phyloP scores from a whole-genome alignment of 1,140 invertebrate genomes.

The Heliconius nattereri region DNA sequence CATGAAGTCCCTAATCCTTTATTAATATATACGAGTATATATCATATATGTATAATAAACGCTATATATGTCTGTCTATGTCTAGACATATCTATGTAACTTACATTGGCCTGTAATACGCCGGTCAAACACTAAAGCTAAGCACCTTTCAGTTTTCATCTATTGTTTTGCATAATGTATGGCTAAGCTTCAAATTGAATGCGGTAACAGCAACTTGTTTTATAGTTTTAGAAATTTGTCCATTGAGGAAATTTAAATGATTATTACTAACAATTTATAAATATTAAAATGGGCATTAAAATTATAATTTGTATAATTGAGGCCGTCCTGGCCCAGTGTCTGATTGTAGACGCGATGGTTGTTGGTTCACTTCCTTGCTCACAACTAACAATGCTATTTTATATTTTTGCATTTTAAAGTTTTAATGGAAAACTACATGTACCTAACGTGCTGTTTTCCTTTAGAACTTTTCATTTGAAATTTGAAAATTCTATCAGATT shows the following conservation, averaged over 20 bases:
- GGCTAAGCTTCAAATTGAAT: slow-evolving; percentile 35
- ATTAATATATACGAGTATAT: no score
- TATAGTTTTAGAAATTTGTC: slow-evolving; percentile 46
- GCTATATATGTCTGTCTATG: no score
- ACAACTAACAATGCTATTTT: no score
- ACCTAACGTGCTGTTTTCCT: no score
- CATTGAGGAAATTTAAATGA: slow-evolving; percentile 16
- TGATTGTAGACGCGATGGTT: neutral
- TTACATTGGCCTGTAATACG: neutral
- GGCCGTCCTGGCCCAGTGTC: neutral
- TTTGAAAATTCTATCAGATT: no score
- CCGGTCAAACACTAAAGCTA: slow-evolving; percentile 37
- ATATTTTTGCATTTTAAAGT: no score
- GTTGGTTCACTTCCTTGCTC: neutral
- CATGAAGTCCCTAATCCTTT: no score
- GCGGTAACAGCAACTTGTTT: slow-evolving; percentile 42
- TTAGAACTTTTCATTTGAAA: no score
- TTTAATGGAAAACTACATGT: no score
- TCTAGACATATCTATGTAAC: neutral
- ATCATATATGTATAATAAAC: no score
- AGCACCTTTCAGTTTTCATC: slow-evolving; percentile 54
- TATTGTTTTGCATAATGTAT: slow-evolving; percentile 42
- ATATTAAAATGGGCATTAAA: neutral
- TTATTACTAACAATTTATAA: neutral
- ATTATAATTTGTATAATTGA: neutral